Evolutionary conservation across 2,797 vertebrate genomes (phyloP), one percentile per base, ranked within the genome.

Genomic region (Picus viridis): DNA sequence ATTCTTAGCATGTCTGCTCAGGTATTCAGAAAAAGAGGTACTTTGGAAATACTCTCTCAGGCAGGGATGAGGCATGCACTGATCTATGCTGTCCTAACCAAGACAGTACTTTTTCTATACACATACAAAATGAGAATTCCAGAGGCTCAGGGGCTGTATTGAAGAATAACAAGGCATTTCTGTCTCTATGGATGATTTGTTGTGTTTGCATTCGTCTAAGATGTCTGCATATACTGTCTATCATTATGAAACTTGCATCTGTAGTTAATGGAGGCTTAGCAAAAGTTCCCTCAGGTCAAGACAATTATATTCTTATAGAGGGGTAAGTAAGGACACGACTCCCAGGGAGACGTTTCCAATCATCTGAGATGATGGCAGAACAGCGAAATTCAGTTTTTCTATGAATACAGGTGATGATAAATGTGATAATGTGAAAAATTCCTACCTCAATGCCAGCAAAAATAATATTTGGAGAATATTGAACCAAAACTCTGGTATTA

Each of bases 391-490:
- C 47, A 24, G 68, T 41, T 2, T 89, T 9, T 47, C 58, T 51
- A 47, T 13, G 16, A 77, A 72, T 58, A 57, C 7, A 81, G 29
- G 13, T 54, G 64, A 58, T 23, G 7, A 90, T 24, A 90, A 76
- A 74, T 22, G 8, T 3, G 16, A 62, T 23, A 54, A 74, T 26
- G 22, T 65, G 16, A 83, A 85, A 78, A 88, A 73, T 10, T 53
- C 96, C 90, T 97, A 99, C 99, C 99, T 99, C 99, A 32, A 98
- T 98, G 96, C 98, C 99, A 47, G 98, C 98, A 73, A 98, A 99
- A 96, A 99, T 98, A 93, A 99, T 98, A 97, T 99, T 99, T 61
- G 98, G 97, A 24, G 99, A 98, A 96, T 99, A 98, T 65, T 97
- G 98, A 84, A 99, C 95, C 20, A 96, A 95, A 51, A 99, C 98